A percentile compares a stretch with the other conserved stretches of the same genome.
These are phyloP conservation scores for Rhineura floridana DNA, from an alignment of 2,113 vertebrate genomes.

Conservation along the genomic window DNA sequence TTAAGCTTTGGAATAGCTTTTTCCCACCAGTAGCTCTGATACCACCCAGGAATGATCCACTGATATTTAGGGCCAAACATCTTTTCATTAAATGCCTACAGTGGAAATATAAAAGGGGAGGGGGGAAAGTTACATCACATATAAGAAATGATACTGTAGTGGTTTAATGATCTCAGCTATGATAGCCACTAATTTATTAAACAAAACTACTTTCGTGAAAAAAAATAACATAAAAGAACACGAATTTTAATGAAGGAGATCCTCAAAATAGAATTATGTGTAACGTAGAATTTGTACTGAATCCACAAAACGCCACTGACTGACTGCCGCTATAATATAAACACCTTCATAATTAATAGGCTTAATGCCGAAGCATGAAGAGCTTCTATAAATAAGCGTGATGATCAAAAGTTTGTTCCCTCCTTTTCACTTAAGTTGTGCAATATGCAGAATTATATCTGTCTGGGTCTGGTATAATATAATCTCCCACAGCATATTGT, in stretches of 20 bases:
- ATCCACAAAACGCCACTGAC: background rate
- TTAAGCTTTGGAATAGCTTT: conserved; percentile 82
- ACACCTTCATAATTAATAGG: background rate
- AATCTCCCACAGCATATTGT: background rate
- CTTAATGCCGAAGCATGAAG: background rate
- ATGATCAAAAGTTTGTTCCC: background rate
- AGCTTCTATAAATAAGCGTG: background rate
- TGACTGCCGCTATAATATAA: background rate
- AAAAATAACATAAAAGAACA: background rate
- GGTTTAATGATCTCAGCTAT: background rate
- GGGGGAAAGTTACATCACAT: background rate
- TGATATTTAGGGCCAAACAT: conserved; percentile 99
- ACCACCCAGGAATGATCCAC: conserved; percentile 99
- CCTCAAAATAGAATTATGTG: background rate
- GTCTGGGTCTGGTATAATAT: background rate
- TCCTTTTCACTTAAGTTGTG: background rate
- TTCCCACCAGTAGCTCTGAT: conserved; percentile 97
- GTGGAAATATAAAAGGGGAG: conserved; percentile 25
- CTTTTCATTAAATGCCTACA: conserved; percentile 92
- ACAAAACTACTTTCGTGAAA: background rate
- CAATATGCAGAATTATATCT: background rate
- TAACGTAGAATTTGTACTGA: background rate
- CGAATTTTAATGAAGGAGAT: background rate
- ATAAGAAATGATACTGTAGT: background rate
- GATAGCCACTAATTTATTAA: background rate